Conservation (phyloP, 2,113 vertebrate genomes). For the Ginglymostoma cirratum region DNA sequence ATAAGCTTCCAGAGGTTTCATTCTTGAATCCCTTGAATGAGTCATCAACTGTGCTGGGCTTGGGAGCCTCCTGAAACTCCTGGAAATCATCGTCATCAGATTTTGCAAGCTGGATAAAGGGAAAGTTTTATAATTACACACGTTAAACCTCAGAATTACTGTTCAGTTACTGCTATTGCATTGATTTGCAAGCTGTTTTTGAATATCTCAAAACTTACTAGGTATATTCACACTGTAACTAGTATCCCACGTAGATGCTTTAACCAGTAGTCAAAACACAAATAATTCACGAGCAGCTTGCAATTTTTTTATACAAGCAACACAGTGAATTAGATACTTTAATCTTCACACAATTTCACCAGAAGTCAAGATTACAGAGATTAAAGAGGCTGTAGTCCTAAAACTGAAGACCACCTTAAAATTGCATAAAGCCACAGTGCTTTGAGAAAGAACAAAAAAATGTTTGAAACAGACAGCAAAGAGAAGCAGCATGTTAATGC, state of each 20-base stretch:
- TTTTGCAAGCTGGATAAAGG: conserved; percentile 62
- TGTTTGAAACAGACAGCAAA: not conserved
- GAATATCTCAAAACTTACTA: not conserved
- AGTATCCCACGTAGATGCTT: not conserved
- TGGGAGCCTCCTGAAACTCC: conserved; percentile 95
- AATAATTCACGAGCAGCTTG: not conserved
- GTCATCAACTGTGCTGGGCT: conserved; percentile 72
- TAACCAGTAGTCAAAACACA: not conserved
- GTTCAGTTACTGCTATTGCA: not conserved
- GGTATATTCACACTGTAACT: not conserved
- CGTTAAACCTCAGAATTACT: not conserved
- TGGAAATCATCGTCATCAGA: conserved; percentile 93
- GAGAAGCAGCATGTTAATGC: not conserved
- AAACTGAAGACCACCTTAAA: not conserved
- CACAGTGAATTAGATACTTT: not conserved
- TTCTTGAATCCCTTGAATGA: conserved; percentile 82
- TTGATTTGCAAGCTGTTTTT: not conserved
- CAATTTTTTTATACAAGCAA: not conserved
- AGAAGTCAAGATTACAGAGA: not conserved
- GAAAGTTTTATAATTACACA: not conserved
- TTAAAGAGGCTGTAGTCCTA: not conserved
- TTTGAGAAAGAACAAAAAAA: not conserved
- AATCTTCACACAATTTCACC: not conserved
- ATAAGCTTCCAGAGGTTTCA: conserved; percentile 60
- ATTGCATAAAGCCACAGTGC: not conserved